Percentiles rank a stretch among this genome's conserved stretches.
Evolutionary conservation across 2,113 vertebrate genomes (phyloP).

Genomic region (Hoplias malabaricus): DNA sequence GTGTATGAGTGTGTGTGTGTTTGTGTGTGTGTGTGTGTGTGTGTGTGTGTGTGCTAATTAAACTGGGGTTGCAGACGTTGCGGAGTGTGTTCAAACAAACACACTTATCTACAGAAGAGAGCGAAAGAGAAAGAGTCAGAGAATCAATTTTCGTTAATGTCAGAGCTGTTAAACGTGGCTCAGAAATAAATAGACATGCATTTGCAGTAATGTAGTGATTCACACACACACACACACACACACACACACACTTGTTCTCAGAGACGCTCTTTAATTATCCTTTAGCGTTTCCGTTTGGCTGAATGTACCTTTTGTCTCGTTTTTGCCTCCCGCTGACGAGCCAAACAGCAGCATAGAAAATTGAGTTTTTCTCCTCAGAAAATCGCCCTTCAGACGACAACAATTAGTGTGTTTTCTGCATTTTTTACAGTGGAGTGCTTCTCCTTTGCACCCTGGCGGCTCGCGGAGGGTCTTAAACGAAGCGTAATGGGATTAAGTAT

Average conservation of each 20-base stretch:
- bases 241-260: neutral
- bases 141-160: constrained; percentile 88
- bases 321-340: constrained; percentile 3
- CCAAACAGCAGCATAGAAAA: constrained; percentile 52
- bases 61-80: constrained; percentile 92
- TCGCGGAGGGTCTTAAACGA: constrained; percentile 67
- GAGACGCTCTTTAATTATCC: neutral
- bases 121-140: constrained; percentile 46
- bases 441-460: constrained; percentile 55
- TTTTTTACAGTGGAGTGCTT: constrained; percentile 49
- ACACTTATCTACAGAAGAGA: constrained; percentile 56
- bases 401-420: constrained; percentile 62
- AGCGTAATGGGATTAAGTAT: constrained; percentile 69
- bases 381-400: constrained; percentile 53
- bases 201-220: constrained; percentile 22
- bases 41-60: constrained; percentile 80
- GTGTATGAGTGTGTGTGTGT: neutral
- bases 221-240: neutral
- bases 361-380: constrained; percentile 54
- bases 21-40: constrained; percentile 19
- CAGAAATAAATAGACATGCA: constrained; percentile 36
- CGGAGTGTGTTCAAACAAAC: constrained; percentile 85
- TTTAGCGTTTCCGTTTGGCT: neutral
- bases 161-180: constrained; percentile 77
- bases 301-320: neutral